Evolutionary conservation across 1,140 invertebrate genomes (phyloP).

Genomic region (Dryas iulia): DNA sequence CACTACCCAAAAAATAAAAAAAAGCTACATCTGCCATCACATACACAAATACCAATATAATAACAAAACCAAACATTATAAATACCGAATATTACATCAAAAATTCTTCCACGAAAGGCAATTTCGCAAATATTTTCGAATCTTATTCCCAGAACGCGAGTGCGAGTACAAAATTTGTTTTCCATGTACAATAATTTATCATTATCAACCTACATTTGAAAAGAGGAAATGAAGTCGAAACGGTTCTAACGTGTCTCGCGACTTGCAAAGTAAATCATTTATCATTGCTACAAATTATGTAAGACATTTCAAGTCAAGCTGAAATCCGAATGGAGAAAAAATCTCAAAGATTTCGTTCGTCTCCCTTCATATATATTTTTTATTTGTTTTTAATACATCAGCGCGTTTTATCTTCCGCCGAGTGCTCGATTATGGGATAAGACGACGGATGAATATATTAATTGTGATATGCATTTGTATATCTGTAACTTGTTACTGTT

Average conservation of each 20-base stretch:
- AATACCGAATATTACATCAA: not conserved
- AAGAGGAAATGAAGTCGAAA: constrained; percentile 18
- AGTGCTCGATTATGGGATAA: not conserved
- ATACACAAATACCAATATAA: too few species aligned
- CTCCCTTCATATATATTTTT: not conserved
- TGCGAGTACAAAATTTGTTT: constrained; percentile 20
- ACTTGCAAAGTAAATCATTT: constrained; percentile 24
- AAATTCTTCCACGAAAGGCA: not conserved
- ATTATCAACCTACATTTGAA: constrained; percentile 30
- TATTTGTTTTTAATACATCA: constrained; percentile 7
- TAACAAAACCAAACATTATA: not conserved
- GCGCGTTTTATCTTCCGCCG: not conserved
- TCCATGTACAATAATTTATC: constrained; percentile 23
- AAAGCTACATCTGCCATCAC: too few species aligned
- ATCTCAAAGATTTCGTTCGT: constrained; percentile 4
- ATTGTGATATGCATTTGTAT: not conserved
- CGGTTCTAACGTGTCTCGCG: constrained; percentile 18
- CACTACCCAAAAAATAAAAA: too few species aligned
- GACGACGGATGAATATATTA: not conserved
- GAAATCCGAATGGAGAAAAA: constrained; percentile 18
- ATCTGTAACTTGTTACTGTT: not conserved
- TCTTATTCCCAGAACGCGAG: not conserved
- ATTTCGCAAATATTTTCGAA: not conserved
- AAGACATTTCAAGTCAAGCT: constrained; percentile 26
- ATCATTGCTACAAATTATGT: constrained; percentile 33